Evolutionary conservation across 2,797 vertebrate species (phyloP).

Genomic region (Threskiornis aethiopicus): DNA sequence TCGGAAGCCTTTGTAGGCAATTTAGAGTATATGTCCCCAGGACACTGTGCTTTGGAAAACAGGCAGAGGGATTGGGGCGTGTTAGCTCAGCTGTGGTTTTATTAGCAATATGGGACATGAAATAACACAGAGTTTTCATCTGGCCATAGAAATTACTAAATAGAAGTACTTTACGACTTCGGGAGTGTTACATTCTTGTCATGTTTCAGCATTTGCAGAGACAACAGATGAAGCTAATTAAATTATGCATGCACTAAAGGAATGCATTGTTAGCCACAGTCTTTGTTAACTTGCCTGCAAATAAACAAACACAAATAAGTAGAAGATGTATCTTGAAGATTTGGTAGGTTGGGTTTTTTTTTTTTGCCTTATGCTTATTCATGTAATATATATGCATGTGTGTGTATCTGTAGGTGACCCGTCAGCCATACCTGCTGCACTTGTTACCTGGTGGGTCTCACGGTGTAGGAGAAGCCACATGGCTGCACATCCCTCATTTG

Average conservation of each 20-base stretch:
- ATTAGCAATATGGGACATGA: not conserved
- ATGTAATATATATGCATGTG: not conserved
- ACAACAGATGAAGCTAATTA: slow-evolving; percentile 25
- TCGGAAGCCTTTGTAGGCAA: not conserved
- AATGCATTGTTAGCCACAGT: not conserved
- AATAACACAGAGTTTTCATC: slow-evolving; percentile 29
- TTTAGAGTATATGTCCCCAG: not conserved
- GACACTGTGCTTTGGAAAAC: not conserved
- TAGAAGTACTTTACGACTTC: not conserved
- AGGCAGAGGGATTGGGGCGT: not conserved
- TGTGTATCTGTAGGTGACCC: not conserved
- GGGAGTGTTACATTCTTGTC: slow-evolving; percentile 1
- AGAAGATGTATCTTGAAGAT: not conserved
- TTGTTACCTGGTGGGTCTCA: not conserved
- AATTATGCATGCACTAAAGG: not conserved
- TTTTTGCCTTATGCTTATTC: not conserved
- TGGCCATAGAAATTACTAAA: not conserved
- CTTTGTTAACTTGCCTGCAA: not conserved
- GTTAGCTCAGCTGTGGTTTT: slow-evolving; percentile 34
- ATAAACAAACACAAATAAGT: not conserved
- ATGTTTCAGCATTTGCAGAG: not conserved
- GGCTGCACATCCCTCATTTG: not conserved
- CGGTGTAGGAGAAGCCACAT: not conserved
- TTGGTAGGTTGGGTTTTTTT: no score
- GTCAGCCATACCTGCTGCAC: not conserved